phyloP scores from a whole-genome alignment of 2,888 invertebrate genomes.

The Xanthorhoe spadicearia region DNA sequence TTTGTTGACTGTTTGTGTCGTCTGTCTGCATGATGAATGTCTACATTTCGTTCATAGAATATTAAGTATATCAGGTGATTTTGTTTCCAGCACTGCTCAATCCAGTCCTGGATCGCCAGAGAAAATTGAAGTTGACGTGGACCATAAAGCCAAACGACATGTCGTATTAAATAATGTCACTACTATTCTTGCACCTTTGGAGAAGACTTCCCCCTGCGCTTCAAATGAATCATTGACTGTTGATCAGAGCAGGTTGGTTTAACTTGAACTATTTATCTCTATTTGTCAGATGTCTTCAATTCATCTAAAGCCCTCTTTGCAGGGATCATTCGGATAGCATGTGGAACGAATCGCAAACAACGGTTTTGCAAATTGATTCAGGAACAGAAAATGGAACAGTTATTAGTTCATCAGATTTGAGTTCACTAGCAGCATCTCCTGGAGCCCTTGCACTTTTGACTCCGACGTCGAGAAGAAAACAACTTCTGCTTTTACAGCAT shows the following conservation, averaged over 20 bases:
- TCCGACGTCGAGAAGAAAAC: conserved; percentile 91
- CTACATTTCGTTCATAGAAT: neutral
- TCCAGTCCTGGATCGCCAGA: conserved; percentile 88
- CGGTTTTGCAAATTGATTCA: conserved; percentile 90
- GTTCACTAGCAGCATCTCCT: conserved; percentile 81
- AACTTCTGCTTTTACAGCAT: conserved; percentile 90
- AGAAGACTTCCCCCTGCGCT: conserved; percentile 89
- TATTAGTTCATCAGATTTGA: conserved; percentile 81
- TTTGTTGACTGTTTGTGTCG: conserved; percentile 21
- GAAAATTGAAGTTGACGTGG: conserved; percentile 55
- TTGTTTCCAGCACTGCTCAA: conserved; percentile 80
- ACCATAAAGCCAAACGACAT: conserved; percentile 65
- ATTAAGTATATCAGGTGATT: conserved; percentile 1
- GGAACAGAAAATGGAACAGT: conserved; percentile 87
- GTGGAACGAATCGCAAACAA: conserved; percentile 96
- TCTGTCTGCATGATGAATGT: conserved; percentile 27
- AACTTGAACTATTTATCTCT: neutral
- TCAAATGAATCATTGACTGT: conserved; percentile 94
- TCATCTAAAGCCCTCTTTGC: conserved; percentile 40
- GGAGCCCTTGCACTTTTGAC: conserved; percentile 87
- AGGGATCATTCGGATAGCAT: conserved; percentile 94
- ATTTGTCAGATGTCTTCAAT: conserved; percentile 12
- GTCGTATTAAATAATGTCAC: conserved; percentile 66
- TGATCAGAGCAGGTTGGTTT: conserved; percentile 85
- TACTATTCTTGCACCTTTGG: conserved; percentile 73